These are phyloP conservation scores for Microtus pennsylvanicus DNA, from an alignment of 2,113 vertebrate species.

Conservation along the genomic window DNA sequence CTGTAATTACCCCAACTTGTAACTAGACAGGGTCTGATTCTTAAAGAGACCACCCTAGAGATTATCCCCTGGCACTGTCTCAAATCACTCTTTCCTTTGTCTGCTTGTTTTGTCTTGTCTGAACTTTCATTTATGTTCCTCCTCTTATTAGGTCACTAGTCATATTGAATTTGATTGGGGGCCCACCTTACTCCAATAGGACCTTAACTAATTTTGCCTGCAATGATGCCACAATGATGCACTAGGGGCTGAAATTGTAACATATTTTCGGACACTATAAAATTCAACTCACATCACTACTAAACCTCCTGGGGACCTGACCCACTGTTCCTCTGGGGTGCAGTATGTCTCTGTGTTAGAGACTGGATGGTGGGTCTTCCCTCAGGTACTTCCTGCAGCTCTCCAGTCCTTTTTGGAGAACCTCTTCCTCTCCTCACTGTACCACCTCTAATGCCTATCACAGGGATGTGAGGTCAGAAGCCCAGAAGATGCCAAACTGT, in stretches of 20 bases:
- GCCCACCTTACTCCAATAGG: not conserved
- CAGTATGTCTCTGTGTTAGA: not conserved
- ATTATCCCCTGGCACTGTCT: not conserved
- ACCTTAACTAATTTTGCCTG: not conserved
- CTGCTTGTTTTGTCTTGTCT: not conserved
- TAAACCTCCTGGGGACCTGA: not conserved
- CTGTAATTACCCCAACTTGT: not conserved
- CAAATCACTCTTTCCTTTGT: not conserved
- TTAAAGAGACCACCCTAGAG: not conserved
- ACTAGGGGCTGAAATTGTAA: too few relatives aligned
- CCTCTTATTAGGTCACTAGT: not conserved
- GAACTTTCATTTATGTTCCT: not conserved
- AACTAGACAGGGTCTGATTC: not conserved
- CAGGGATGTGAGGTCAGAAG: not conserved
- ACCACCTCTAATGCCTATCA: not conserved
- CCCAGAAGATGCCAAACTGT: conserved; percentile 58
- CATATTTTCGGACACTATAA: not conserved
- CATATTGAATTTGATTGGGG: too few relatives aligned
- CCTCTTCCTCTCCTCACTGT: not conserved
- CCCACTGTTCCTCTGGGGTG: not conserved
- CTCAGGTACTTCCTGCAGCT: fast-evolving
- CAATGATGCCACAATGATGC: not conserved
- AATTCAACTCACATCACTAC: not conserved
- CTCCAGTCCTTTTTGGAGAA: not conserved
- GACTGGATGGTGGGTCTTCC: fast-evolving